These are phyloP conservation scores for Xenopus tropicalis DNA, from an alignment of 2,113 vertebrate genomes.

Conservation along the genomic window DNA sequence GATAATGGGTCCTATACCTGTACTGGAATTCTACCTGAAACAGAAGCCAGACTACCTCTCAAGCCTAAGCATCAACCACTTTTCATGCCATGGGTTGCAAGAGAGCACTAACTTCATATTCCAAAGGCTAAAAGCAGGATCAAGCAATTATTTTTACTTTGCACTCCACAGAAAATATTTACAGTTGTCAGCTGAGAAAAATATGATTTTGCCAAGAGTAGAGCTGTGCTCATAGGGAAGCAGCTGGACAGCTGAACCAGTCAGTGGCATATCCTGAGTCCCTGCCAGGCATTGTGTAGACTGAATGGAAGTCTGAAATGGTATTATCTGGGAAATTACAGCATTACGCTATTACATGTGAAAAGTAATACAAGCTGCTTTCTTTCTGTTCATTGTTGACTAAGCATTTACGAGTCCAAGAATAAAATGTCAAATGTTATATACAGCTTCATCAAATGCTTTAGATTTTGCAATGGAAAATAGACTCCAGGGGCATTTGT, in stretches of 20 bases:
- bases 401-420: conserved; percentile 26
- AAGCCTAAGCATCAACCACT: too few species aligned
- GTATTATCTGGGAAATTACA: conserved; percentile 29
- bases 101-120: too few species aligned
- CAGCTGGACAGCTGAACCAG: conserved; percentile 23
- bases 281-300: conserved; percentile 36
- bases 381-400: conserved; percentile 30
- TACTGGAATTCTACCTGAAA: too few species aligned
- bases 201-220: not conserved
- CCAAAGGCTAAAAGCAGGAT: too few species aligned
- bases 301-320: conserved; percentile 30
- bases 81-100: too few species aligned
- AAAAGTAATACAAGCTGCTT: conserved; percentile 29
- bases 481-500: conserved; percentile 7
- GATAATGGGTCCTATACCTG: too few species aligned
- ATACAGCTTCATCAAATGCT: conserved; percentile 18
- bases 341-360: conserved; percentile 16
- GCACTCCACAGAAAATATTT: too few species aligned
- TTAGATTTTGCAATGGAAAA: conserved; percentile 19
- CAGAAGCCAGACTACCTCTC: too few species aligned
- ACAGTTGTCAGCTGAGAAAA: too few species aligned
- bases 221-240: conserved; percentile 3
- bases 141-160: too few species aligned
- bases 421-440: conserved; percentile 32
- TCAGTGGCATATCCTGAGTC: conserved; percentile 3